phyloP scores from a whole-genome alignment of 1,140 invertebrate species.

The Bombus sibiricus region DNA sequence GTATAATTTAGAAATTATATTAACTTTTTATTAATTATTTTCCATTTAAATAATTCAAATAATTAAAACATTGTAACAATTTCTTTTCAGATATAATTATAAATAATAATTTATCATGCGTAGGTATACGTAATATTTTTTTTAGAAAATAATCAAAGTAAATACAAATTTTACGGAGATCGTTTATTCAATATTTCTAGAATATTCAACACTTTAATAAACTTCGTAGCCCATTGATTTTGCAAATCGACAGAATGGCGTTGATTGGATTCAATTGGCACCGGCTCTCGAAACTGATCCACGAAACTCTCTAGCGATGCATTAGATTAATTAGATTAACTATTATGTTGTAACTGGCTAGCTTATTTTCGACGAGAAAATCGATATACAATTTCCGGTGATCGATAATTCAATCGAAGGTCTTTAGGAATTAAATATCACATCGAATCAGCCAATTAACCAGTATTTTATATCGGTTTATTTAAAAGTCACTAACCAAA shows the following conservation, averaged over 20 bases:
- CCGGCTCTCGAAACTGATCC: not conserved
- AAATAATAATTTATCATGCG: too few relatives aligned
- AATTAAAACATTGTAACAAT: too few relatives aligned
- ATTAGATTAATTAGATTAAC: constrained; percentile 26
- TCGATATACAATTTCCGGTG: not conserved
- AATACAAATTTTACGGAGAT: too few relatives aligned
- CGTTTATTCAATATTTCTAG: too few relatives aligned
- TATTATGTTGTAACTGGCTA: constrained; percentile 27
- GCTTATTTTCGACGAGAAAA: not conserved
- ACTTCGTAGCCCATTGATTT: not conserved
- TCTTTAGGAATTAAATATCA: not conserved
- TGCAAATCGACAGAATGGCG: not conserved
- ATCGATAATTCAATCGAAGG: constrained; percentile 1
- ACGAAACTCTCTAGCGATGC: not conserved
- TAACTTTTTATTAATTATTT: too few relatives aligned
- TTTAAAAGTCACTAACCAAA: not conserved
- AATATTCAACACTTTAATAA: not conserved
- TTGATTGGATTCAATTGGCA: not conserved
- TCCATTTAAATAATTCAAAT: too few relatives aligned
- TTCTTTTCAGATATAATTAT: too few relatives aligned
- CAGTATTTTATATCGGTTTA: not conserved
- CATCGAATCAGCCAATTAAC: not conserved
- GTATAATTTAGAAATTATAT: too few relatives aligned
- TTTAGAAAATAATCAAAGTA: too few relatives aligned
- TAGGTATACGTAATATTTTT: too few relatives aligned